Evolutionary conservation across 2,113 vertebrate species (phyloP).

Genomic region (Daubentonia madagascariensis): DNA sequence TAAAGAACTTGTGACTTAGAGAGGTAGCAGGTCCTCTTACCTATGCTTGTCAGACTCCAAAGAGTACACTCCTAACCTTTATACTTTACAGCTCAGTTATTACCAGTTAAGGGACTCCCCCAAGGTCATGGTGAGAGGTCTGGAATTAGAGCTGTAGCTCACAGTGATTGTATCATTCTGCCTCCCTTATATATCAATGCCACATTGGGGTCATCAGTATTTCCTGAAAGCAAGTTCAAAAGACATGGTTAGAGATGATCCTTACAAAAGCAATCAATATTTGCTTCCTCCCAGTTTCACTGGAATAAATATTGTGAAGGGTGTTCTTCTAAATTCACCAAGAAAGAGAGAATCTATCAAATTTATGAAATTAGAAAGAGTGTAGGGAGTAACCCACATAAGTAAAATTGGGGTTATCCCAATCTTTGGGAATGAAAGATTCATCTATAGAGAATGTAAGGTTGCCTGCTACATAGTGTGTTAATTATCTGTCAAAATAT

Average conservation of each 20-base stretch:
- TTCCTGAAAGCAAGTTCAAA: not conserved
- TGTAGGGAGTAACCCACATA: slow-evolving; percentile 12
- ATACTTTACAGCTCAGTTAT: not conserved
- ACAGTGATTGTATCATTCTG: not conserved
- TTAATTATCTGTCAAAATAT: slow-evolving; percentile 54
- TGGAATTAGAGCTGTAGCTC: not conserved
- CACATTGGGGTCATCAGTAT: not conserved
- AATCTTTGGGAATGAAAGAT: slow-evolving; percentile 49
- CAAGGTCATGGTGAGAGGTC: not conserved
- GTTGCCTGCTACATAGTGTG: not conserved
- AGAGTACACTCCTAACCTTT: not conserved
- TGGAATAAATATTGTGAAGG: not conserved
- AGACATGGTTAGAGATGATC: not conserved
- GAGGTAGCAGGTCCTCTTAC: not conserved
- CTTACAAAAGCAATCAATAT: not conserved
- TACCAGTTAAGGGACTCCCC: not conserved
- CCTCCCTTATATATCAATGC: not conserved
- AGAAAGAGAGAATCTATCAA: not conserved
- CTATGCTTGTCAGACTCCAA: not conserved
- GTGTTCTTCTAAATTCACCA: not conserved
- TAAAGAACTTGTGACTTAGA: not conserved
- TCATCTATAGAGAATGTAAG: not conserved
- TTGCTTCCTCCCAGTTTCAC: not conserved
- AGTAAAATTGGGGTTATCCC: slow-evolving; percentile 46
- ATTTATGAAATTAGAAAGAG: not conserved